Evolutionary conservation across 1,140 invertebrate species (phyloP).

Genomic region (Mycetomoellerius zeteki): DNA sequence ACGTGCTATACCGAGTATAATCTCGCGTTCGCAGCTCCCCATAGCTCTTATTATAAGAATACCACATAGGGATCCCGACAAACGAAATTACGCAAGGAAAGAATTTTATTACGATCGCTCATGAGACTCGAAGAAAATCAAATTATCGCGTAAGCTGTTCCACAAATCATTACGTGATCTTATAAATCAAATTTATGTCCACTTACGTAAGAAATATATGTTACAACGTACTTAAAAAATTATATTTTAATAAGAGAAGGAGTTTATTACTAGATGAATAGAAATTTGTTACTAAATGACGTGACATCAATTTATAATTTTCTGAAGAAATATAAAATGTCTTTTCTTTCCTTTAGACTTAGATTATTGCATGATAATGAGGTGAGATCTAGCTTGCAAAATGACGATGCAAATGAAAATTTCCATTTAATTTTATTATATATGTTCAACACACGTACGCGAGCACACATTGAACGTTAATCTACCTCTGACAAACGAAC

Average conservation of each 20-base stretch:
- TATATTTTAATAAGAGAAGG: background rate
- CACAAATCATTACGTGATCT: slow-evolving; percentile 38
- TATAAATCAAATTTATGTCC: background rate
- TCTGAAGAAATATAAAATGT: background rate
- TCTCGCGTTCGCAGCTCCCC: slow-evolving; percentile 16
- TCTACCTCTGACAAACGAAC: slow-evolving; percentile 41
- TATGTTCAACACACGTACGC: background rate
- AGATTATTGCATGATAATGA: background rate
- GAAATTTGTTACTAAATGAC: too few relatives aligned
- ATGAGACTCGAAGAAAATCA: background rate
- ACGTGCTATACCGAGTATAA: slow-evolving; percentile 30
- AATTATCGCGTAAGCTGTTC: slow-evolving; percentile 21
- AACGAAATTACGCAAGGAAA: slow-evolving; percentile 41
- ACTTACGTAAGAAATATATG: background rate
- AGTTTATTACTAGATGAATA: background rate
- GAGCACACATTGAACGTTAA: slow-evolving; percentile 33
- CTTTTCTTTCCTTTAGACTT: background rate
- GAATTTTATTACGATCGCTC: slow-evolving; percentile 18
- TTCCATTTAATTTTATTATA: slow-evolving; percentile 20
- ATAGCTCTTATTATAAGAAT: slow-evolving; percentile 40
- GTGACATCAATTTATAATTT: background rate
- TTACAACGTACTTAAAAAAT: background rate
- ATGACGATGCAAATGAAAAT: slow-evolving; percentile 18
- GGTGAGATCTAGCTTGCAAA: background rate
- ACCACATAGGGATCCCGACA: background rate